A percentile compares a stretch with the other conserved stretches of the same genome.
Conservation (phyloP, 2,888 invertebrate species). For the Drosophila birchii region DNA sequence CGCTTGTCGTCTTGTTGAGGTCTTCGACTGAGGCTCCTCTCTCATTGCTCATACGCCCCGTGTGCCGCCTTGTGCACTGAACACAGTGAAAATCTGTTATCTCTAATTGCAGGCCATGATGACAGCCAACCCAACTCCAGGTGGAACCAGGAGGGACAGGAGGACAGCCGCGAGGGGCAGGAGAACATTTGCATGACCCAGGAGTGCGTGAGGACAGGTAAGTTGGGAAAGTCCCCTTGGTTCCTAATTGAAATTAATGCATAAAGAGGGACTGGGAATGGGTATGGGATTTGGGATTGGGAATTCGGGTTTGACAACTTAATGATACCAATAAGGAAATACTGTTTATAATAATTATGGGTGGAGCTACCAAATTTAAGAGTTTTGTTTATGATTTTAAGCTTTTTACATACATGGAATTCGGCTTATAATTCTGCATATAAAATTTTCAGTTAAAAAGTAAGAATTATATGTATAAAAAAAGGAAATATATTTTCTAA, state of each 20-base stretch:
- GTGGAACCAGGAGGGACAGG: slow-evolving; percentile 34
- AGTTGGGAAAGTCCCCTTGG: slow-evolving; percentile 58
- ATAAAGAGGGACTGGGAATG: background rate
- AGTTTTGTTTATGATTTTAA: background rate
- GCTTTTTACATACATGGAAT: no score
- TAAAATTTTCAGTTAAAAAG: background rate
- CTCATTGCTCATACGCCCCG: slow-evolving; percentile 32
- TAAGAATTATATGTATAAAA: background rate
- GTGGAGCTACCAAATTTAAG: no score
- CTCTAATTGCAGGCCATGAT: slow-evolving; percentile 63
- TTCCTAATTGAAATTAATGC: slow-evolving; percentile 9
- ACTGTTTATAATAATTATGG: background rate
- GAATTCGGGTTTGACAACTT: background rate
- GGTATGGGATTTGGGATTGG: background rate
- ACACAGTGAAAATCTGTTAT: slow-evolving; percentile 16
- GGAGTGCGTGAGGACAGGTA: slow-evolving; percentile 88
- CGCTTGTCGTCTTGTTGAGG: slow-evolving; percentile 19
- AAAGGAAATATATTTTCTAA: no score
- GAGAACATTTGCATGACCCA: slow-evolving; percentile 86
- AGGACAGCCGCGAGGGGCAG: slow-evolving; percentile 33
- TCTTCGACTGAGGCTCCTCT: background rate
- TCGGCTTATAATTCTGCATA: background rate
- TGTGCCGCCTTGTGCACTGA: background rate
- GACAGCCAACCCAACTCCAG: slow-evolving; percentile 30
- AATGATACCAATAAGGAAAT: slow-evolving; percentile 2